Conservation (phyloP, 30 jellyfish, hydroid and myxozoan genomes). For the Kudoa iwatai region DNA sequence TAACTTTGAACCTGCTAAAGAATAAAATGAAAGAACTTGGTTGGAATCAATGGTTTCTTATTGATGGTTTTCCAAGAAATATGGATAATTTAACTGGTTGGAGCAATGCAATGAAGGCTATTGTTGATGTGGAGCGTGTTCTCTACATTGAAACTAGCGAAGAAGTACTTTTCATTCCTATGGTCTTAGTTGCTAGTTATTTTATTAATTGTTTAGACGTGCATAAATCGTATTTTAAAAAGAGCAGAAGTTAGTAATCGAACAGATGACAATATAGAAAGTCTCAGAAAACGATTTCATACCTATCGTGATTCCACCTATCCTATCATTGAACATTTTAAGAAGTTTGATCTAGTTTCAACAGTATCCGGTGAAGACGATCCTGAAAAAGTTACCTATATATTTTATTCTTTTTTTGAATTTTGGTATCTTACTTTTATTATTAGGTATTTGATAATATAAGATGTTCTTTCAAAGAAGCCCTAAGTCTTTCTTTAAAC, state of each 20-base stretch:
- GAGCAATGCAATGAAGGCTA: slow-evolving; percentile 12
- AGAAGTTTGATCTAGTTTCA: slow-evolving; percentile 14
- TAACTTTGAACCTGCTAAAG: slow-evolving; percentile 39
- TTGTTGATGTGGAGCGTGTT: slow-evolving; percentile 26
- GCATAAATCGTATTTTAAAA: slow-evolving; percentile 30
- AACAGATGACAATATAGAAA: slow-evolving; percentile 57
- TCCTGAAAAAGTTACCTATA: no score
- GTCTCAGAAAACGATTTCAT: slow-evolving; percentile 38
- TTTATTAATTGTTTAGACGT: slow-evolving; percentile 5
- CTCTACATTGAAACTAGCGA: slow-evolving; percentile 46
- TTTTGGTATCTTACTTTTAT: no score
- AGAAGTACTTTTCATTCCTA: slow-evolving; percentile 8
- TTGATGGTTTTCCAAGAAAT: slow-evolving; percentile 90
- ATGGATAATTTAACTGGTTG: slow-evolving; percentile 47
- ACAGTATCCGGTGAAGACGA: no score
- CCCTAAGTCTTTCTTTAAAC: no score
- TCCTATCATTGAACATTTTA: slow-evolving; percentile 20
- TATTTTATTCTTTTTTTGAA: no score
- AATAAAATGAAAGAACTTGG: slow-evolving; percentile 32
- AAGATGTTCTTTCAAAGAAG: no score
- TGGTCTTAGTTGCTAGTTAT: background rate
- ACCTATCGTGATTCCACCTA: slow-evolving; percentile 20
- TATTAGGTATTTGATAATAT: no score
- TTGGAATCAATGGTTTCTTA: slow-evolving; percentile 10
- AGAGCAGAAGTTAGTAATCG: slow-evolving; percentile 54